Base-by-base conservation (phyloP, 2,113 vertebrate species). In the Otis tarda region DNA sequence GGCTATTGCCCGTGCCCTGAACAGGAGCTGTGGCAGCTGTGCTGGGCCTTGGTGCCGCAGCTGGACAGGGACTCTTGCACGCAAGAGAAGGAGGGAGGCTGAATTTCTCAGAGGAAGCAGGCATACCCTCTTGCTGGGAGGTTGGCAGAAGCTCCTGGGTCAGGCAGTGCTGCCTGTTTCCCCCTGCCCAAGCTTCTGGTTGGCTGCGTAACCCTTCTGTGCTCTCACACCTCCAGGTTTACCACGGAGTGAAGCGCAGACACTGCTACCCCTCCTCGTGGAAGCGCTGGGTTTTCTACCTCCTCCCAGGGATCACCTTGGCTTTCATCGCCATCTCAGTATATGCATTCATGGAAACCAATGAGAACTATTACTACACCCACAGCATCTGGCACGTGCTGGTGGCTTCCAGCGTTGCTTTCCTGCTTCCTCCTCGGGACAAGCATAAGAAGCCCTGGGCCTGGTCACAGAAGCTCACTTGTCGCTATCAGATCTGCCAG, bases 331-430 rank as follows among this genome's bases (percentile, higher is more conserved):
- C 98, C 31, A 95, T 99, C 8, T 97, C 98, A 19, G 97, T 99
- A 65, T 99, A 99, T 50, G 96, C 98, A 33, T 99, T 99, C 86
- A 98, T 99, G 50, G 98, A 99, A 98, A 99, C 99, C 4, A 99
- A 98, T 30, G 98, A 98, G 92, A 99, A 99, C 97, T 99, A 99
- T 93, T 99, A 98, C 97, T 99, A 99, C 93, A 99, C 98, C 0
- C 99, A 99, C 93, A 99, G 99, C 82, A 98, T 99, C 93, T 99
- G 99, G 99, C 99, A 99, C 49, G 70, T 99, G 68, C 98, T 99
- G 95, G 98, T 99, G 97, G 99, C 99, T 15, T 98, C 90, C 89
- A 99, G 99, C 0, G 98, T 99, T 0, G 98, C 99, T 8, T 99
- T 99, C 95, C 94, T 99, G 85, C 98, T 99, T 20, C 99, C 99